A percentile compares a stretch with the other conserved stretches of the same genome.
These are phyloP conservation scores for Bombus affinis DNA, from an alignment of 1,140 invertebrate species.

Conservation along the genomic window DNA sequence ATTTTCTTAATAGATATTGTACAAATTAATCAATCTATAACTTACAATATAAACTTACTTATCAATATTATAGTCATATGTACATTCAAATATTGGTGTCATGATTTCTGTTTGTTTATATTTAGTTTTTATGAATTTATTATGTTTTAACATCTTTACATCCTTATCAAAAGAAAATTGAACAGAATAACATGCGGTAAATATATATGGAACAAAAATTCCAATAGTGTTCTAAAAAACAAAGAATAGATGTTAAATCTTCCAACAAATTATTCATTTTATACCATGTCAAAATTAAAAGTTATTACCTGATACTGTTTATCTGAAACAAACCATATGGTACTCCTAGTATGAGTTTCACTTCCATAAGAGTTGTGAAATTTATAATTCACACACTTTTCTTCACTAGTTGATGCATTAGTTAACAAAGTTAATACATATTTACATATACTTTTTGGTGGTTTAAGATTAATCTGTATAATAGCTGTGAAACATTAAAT, in stretches of 20 bases:
- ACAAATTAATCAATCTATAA: neutral
- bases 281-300: neutral
- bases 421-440: neutral
- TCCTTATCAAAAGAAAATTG: neutral
- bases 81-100: conserved; percentile 11
- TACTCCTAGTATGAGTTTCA: conserved; percentile 1
- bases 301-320: neutral
- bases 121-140: conserved; percentile 20
- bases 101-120: neutral
- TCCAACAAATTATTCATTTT: neutral
- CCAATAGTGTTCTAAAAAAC: neutral
- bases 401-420: neutral
- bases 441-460: neutral
- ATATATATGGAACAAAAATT: conserved; percentile 18
- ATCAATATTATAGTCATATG: neutral
- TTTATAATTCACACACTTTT: conserved; percentile 7
- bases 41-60: conserved; percentile 9
- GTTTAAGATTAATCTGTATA: neutral
- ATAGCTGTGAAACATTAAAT: neutral
- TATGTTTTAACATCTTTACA: neutral
- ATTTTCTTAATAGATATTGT: neutral
- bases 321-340: neutral
- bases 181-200: conserved; percentile 37
- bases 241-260: neutral
- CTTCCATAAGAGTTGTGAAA: neutral